phyloP scores from a whole-genome alignment of 2,113 vertebrate genomes.

The Propithecus coquereli region DNA sequence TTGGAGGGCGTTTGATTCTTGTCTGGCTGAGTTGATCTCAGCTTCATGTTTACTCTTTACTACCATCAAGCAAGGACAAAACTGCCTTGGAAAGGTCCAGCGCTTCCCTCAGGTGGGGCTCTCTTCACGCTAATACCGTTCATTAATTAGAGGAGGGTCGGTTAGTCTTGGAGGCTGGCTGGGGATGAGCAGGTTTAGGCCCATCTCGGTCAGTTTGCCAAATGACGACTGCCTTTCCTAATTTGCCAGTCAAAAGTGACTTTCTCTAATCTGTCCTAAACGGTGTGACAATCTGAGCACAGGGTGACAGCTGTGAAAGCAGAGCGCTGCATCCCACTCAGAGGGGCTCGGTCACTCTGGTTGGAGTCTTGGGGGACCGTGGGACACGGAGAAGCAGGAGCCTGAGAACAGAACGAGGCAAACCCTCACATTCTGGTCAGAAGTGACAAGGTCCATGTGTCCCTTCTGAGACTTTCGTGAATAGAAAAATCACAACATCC shows the following conservation, averaged over 20 bases:
- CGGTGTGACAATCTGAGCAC: conserved; percentile 54
- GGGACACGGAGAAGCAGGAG: conserved; percentile 68
- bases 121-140: conserved; percentile 61
- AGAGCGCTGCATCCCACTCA: fast-evolving
- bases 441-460: conserved; percentile 69
- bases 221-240: conserved; percentile 50
- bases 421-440: conserved; percentile 79
- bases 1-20: conserved; percentile 38
- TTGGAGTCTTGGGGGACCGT: not conserved
- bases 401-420: conserved; percentile 73
- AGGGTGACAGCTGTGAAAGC: conserved; percentile 66
- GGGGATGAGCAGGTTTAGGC: conserved; percentile 44
- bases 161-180: not conserved
- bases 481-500: not conserved
- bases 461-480: not conserved
- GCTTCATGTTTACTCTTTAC: conserved; percentile 72
- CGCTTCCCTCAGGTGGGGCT: not conserved
- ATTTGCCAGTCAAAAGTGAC: conserved; percentile 60
- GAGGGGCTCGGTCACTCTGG: not conserved
- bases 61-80: conserved; percentile 66
- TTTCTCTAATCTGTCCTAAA: conserved; percentile 46
- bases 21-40: conserved; percentile 68
- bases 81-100: conserved; percentile 51
- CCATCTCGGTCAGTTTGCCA: conserved; percentile 57
- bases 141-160: conserved; percentile 73